phyloP scores from a whole-genome alignment of 2,888 invertebrate species.

The Tenthredo amoena region DNA sequence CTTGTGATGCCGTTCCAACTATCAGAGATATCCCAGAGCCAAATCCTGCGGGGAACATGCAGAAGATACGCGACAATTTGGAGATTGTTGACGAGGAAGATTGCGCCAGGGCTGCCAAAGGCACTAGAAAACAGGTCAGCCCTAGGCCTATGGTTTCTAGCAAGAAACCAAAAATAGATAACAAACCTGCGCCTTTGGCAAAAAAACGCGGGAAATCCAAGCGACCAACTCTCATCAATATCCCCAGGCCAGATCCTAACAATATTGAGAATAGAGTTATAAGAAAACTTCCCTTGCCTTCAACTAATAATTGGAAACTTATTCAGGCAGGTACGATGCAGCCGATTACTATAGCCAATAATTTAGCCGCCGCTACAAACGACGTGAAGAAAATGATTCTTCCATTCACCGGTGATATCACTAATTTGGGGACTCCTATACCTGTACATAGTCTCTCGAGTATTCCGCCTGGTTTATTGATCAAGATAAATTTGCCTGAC shows the following conservation, averaged over 20 bases:
- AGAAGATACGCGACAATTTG: constrained; percentile 44
- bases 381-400: constrained; percentile 74
- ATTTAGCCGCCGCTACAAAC: constrained; percentile 62
- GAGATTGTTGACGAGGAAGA: constrained; percentile 38
- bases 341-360: constrained; percentile 71
- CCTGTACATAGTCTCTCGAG: constrained; percentile 75
- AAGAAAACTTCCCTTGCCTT: constrained; percentile 73
- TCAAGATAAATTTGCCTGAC: constrained; percentile 74
- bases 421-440: constrained; percentile 74
- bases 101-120: constrained; percentile 53
- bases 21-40: constrained; percentile 66
- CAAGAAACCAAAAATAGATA: constrained; percentile 75
- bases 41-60: constrained; percentile 34
- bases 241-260: constrained; percentile 70
- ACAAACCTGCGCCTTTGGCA: constrained; percentile 74
- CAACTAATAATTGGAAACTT: constrained; percentile 72
- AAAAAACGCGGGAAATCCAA: constrained; percentile 74
- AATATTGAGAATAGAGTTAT: constrained; percentile 67
- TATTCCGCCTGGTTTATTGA: constrained; percentile 75
- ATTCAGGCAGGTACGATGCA: constrained; percentile 73
- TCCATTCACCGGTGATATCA: constrained; percentile 74
- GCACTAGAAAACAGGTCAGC: constrained; percentile 57
- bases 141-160: constrained; percentile 73
- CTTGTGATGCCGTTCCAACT: constrained; percentile 75
- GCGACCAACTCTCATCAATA: constrained; percentile 73